A percentile compares a stretch with the other conserved stretches of the same genome.
Conservation (phyloP, 1,140 invertebrate genomes). For the Drosophila busckii region DNA sequence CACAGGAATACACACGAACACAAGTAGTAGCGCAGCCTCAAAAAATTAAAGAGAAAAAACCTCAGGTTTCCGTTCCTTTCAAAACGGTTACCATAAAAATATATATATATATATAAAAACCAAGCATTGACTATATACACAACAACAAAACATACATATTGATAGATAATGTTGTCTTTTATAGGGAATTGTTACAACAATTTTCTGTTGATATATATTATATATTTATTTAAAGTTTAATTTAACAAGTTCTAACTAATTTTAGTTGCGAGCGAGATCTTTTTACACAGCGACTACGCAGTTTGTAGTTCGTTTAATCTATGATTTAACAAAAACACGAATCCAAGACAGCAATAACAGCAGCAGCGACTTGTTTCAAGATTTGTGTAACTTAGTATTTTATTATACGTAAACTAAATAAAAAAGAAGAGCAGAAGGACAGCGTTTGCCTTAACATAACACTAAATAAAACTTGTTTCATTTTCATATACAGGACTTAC, state of each 20-base stretch:
- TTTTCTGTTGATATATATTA: constrained; percentile 52
- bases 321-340: constrained; percentile 49
- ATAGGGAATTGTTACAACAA: constrained; percentile 72
- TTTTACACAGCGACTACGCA: constrained; percentile 54
- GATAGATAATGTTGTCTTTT: constrained; percentile 77
- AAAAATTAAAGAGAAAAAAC: constrained; percentile 37
- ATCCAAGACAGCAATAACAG: constrained; percentile 52
- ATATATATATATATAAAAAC: constrained; percentile 31
- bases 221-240: no score
- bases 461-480: constrained; percentile 34
- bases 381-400: constrained; percentile 78
- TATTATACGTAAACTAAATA: constrained; percentile 78
- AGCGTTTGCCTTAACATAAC: constrained; percentile 78
- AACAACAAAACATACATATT: constrained; percentile 40
- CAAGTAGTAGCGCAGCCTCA: constrained; percentile 63
- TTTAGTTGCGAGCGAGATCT: constrained; percentile 52
- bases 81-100: constrained; percentile 53
- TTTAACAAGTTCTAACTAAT: no score
- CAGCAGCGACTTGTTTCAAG: constrained; percentile 60
- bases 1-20: constrained; percentile 37
- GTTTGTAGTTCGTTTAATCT: constrained; percentile 49
- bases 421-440: constrained; percentile 77
- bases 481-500: background rate
- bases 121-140: constrained; percentile 62
- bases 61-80: constrained; percentile 68